Conservation (phyloP, 2,888 invertebrate species). For the Itoplectis maculator region DNA sequence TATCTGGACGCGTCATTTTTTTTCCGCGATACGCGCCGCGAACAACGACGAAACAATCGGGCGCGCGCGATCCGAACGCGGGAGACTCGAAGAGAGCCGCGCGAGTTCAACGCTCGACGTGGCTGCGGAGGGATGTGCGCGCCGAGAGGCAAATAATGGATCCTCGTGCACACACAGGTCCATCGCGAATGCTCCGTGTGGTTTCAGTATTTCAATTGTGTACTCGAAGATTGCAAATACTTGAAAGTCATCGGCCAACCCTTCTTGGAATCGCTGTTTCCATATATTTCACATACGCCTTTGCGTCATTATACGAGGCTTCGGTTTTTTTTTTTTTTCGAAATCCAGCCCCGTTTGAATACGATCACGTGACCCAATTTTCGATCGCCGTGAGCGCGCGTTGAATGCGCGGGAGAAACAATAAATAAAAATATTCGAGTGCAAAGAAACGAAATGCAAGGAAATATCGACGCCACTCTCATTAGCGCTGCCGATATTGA, state of each 20-base stretch:
- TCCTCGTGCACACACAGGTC: constrained; percentile 20
- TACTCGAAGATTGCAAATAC: constrained; percentile 35
- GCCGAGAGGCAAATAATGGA: constrained; percentile 30
- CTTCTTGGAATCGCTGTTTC: constrained; percentile 24
- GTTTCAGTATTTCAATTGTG: neutral
- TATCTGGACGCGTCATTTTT: constrained; percentile 2
- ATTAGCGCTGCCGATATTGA: constrained; percentile 24
- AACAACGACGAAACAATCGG: constrained; percentile 19
- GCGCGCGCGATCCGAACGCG: constrained; percentile 3
- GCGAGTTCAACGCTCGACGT: constrained; percentile 21
- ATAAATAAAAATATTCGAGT: neutral
- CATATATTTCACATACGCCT: neutral
- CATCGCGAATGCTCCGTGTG: constrained; percentile 1
- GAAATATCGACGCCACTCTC: constrained; percentile 15
- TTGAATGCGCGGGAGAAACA: neutral
- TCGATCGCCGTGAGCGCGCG: neutral
- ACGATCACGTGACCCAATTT: constrained; percentile 39
- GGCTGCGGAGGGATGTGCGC: neutral
- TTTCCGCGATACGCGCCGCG: neutral
- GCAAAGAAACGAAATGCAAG: neutral
- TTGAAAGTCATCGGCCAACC: constrained; percentile 30
- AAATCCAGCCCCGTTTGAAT: constrained; percentile 31
- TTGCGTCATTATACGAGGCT: neutral
- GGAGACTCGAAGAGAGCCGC: constrained; percentile 21
- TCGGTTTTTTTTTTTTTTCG: too few relatives aligned